Base-by-base conservation (phyloP, 2,797 vertebrate genomes). In the Myotis pilosus region DNA sequence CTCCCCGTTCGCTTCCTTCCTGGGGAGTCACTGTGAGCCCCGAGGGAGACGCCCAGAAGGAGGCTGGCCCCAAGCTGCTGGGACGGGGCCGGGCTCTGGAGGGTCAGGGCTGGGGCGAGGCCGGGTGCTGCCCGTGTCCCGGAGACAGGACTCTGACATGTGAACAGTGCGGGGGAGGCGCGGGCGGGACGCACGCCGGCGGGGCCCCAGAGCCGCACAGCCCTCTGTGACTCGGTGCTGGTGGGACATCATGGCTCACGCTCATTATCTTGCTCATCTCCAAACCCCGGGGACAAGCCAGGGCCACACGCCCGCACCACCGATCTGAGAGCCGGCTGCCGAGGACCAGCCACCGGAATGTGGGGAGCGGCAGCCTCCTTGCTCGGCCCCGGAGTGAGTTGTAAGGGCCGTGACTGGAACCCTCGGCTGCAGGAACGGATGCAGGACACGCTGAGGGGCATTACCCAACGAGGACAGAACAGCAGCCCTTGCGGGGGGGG, bases 401-500 rank as follows among this genome's bases (percentile, higher is more conserved):
- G 28, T 8, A 5, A 3, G 15, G 49, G 1, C 1, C 10, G 2
- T 17, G 6, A 22, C 4, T 7, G 33, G 86, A 23, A 25, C 8
- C 44, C 7, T 3, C 22, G 2, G 84, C 79, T 0, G 4, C 6
- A 1, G 60, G 60, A 28, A 23, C 0, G 28, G 3, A 2, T 2
- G 15, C 9, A 6, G 22, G 30, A 16, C 3, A 38, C 25, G 1
- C 33, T 12, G 0, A 9, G 22, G 8, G 44, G 8, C 53, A 9
- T 38, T 23, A 28, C 47, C 36, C 1, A 38, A 33, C 19, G 53
- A 44, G 23, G 19, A 53, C 0, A 1, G 36, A 5, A 0, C 53
- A 0, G 0, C 41, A 4, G 38, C 22, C 55, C n/a, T 23, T 19
- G 6, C 22, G 0, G 1, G 3, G 51, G 2, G 8, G 22, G 79